Evolutionary conservation across 2,113 vertebrate species (phyloP).

Genomic region (Ciconia boyciana): DNA sequence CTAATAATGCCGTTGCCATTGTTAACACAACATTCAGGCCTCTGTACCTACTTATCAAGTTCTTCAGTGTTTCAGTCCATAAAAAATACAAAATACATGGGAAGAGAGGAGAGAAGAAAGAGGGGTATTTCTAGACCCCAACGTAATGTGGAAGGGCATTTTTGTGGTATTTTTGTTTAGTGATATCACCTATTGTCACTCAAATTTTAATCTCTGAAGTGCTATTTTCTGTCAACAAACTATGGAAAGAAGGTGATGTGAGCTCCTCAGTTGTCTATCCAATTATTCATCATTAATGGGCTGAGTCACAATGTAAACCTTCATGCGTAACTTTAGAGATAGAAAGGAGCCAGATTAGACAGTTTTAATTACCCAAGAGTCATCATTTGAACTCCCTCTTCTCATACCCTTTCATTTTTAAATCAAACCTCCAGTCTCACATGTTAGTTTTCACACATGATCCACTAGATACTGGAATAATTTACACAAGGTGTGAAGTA

Average conservation of each 20-base stretch:
- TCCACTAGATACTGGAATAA: background rate
- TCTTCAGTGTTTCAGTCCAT: background rate
- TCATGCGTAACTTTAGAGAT: background rate
- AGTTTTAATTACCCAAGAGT: background rate
- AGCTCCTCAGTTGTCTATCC: background rate
- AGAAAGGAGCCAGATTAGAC: background rate
- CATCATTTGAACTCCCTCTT: background rate
- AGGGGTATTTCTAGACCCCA: background rate
- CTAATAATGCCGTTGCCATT: background rate
- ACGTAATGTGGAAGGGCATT: background rate
- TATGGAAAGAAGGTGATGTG: background rate
- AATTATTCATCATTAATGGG: background rate
- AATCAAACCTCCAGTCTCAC: background rate
- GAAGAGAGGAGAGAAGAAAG: background rate
- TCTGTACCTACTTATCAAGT: background rate
- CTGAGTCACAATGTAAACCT: background rate
- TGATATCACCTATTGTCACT: background rate
- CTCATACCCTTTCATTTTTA: background rate
- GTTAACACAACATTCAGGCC: background rate
- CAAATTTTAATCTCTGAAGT: background rate
- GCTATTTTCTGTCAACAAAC: background rate
- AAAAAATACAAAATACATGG: background rate
- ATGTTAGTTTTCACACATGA: background rate
- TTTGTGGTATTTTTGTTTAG: background rate
- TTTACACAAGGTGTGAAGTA: slow-evolving; percentile 43